phyloP scores from a whole-genome alignment of 2,888 invertebrate genomes.

The Oscheius sp. region DNA sequence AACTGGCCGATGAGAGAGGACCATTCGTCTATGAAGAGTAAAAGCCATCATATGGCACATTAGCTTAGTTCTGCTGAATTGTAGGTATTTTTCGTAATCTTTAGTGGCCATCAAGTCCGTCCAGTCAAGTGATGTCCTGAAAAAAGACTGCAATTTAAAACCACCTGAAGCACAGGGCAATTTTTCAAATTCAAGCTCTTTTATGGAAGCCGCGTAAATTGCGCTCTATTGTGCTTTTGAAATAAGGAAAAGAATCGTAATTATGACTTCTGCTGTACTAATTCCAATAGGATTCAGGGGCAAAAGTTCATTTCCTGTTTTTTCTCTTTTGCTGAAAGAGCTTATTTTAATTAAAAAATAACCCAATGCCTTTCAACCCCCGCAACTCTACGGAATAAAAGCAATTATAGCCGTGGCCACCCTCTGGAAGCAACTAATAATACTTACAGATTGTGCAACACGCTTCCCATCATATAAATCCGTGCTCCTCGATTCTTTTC shows the following conservation, averaged over 20 bases:
- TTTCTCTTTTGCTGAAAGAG: background rate
- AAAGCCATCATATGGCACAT: slow-evolving; percentile 72
- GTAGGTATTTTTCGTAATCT: slow-evolving; percentile 71
- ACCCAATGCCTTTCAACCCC: too few species aligned
- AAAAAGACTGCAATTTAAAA: background rate
- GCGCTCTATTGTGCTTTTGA: too few species aligned
- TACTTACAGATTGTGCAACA: slow-evolving; percentile 69
- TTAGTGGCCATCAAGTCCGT: slow-evolving; percentile 67
- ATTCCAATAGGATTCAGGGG: background rate
- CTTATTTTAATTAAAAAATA: background rate
- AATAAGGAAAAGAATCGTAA: too few species aligned
- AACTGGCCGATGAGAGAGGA: slow-evolving; percentile 46
- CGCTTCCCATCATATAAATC: slow-evolving; percentile 70
- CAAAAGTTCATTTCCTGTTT: background rate
- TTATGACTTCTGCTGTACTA: background rate
- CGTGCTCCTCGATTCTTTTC: slow-evolving; percentile 63
- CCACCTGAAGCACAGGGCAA: background rate
- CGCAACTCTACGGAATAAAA: background rate
- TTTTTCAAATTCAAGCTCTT: background rate
- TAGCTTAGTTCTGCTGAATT: slow-evolving; percentile 71
- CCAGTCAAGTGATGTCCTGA: slow-evolving; percentile 63
- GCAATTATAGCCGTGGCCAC: slow-evolving; percentile 16
- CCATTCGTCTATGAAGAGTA: slow-evolving; percentile 63
- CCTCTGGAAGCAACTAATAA: background rate
- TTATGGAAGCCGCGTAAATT: background rate